Percentiles rank a stretch among this genome's conserved stretches.
Conservation (phyloP, 2,797 vertebrate genomes). For the Esox lucius region DNA sequence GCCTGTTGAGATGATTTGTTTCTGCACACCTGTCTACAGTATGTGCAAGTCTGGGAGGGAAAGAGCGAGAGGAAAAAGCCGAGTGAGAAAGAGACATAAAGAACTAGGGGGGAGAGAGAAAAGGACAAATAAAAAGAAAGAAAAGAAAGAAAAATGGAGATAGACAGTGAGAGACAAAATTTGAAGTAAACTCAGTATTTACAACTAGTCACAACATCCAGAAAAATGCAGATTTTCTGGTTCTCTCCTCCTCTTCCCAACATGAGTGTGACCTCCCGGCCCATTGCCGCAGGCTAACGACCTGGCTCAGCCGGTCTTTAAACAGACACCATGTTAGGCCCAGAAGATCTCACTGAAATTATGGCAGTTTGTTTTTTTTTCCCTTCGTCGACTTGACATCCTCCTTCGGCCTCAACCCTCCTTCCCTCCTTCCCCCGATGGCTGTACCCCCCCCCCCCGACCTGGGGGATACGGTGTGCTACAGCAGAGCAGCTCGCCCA, state of each 20-base stretch:
- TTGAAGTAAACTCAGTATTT: slow-evolving; percentile 32
- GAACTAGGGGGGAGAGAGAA: neutral
- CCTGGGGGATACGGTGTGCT: neutral
- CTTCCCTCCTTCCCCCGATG: neutral
- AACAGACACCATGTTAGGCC: slow-evolving; percentile 31
- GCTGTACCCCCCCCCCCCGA: neutral
- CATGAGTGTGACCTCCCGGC: slow-evolving; percentile 51
- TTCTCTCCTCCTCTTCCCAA: slow-evolving; percentile 49
- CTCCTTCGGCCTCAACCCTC: slow-evolving; percentile 26
- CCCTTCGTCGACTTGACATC: neutral
- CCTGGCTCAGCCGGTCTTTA: slow-evolving; percentile 36
- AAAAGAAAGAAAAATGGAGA: neutral
- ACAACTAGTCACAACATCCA: slow-evolving; percentile 35
- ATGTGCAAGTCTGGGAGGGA: neutral
- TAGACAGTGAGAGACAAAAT: neutral
- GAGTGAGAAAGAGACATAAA: neutral
- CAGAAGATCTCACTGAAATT: slow-evolving; percentile 53
- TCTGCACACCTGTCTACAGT: neutral
- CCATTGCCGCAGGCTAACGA: slow-evolving; percentile 41
- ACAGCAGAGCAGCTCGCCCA: neutral
- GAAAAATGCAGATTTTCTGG: slow-evolving; percentile 71
- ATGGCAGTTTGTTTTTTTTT: slow-evolving; percentile 48
- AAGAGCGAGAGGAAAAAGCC: neutral
- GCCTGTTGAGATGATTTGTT: neutral
- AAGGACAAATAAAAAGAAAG: neutral